A percentile compares a stretch with the other conserved stretches of the same genome.
These are phyloP conservation scores for Helleia helle DNA, from an alignment of 2,888 invertebrate genomes.

Conservation along the genomic window DNA sequence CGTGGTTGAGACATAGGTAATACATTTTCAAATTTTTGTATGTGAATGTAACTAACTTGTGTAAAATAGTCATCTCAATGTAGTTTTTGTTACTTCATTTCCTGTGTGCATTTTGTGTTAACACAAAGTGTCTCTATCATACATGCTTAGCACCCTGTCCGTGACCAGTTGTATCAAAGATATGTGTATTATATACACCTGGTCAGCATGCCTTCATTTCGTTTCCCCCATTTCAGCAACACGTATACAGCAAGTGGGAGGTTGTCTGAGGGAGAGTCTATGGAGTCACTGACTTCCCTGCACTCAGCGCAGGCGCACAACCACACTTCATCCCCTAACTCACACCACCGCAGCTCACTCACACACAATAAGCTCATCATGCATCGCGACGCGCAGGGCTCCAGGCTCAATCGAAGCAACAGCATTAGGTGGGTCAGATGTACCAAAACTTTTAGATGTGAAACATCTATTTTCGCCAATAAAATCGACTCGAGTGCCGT, in stretches of 20 bases:
- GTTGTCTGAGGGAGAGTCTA: constrained; percentile 92
- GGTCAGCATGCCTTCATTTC: constrained; percentile 46
- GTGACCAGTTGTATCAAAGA: constrained; percentile 42
- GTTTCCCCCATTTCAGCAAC: constrained; percentile 74
- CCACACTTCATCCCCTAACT: constrained; percentile 80
- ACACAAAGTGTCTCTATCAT: constrained; percentile 28
- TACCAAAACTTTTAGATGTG: too few relatives aligned
- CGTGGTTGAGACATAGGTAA: constrained; percentile 90
- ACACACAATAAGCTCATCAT: constrained; percentile 76
- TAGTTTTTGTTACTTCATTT: constrained; percentile 27
- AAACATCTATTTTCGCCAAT: too few relatives aligned
- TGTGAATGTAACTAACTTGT: constrained; percentile 24
- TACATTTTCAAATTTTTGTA: constrained; percentile 15
- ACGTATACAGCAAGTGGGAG: constrained; percentile 82
- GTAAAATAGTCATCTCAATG: constrained; percentile 18
- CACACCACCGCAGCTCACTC: constrained; percentile 78
- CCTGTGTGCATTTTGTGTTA: constrained; percentile 32
- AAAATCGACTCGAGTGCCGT: too few relatives aligned
- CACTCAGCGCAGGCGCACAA: constrained; percentile 84
- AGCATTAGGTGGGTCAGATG: constrained; percentile 85
- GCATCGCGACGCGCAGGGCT: constrained; percentile 74
- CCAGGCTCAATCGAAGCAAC: constrained; percentile 89
- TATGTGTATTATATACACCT: constrained; percentile 28
- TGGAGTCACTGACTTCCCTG: constrained; percentile 86
- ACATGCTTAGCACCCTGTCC: constrained; percentile 46